Evolutionary conservation across 2,113 vertebrate genomes (phyloP), one percentile per base, ranked within the genome.

Genomic region (Gila orcuttii): DNA sequence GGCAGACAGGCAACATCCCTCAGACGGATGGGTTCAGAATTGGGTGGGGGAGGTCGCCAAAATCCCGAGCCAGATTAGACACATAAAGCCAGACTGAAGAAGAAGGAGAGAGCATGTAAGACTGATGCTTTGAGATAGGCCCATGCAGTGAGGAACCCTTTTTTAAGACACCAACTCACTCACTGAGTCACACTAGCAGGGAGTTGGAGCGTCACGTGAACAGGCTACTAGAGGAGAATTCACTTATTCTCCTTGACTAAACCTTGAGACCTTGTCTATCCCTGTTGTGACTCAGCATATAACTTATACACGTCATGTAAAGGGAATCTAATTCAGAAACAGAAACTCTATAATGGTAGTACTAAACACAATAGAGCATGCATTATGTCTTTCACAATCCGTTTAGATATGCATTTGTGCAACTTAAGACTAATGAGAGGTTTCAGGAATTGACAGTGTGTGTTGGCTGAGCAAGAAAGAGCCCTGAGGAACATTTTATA

Each of bases 201-300:
- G 50, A 77, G 7, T 47, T 17, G 47, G 47, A 52, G 33, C 7
- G 36, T 42, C 36, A 42, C 19, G 42, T 42, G 19, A 73, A 52
- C 74, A 79, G 28, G 10, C 50, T 31, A n/a, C 33, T 39, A 15
- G 50, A 68, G 19, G 64, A 80, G 42, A 45, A 28, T 6, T 60
- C 52, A 52, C 75, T 50, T 52, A 42, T 21, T 79, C 50, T 68
- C 76, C 62, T 71, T 76, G 15, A 77, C 59, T 69, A 79, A 66
- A 42, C 84, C 60, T 47, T 50, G 39, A 50, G 11, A 81, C 79
- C 79, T 66, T 62, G 79, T 66, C 10, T 79, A 77, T 64, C n/a
- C 9, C n/a, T 81, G 36, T 39, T n/a, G 57, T 86, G 84, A 86
- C 66, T 86, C 52, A 80, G 84, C 84, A 55, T 52, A 25, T n/a